These are phyloP conservation scores for Zaprionus lineosus DNA, from an alignment of 2,888 invertebrate genomes.

Conservation along the genomic window DNA sequence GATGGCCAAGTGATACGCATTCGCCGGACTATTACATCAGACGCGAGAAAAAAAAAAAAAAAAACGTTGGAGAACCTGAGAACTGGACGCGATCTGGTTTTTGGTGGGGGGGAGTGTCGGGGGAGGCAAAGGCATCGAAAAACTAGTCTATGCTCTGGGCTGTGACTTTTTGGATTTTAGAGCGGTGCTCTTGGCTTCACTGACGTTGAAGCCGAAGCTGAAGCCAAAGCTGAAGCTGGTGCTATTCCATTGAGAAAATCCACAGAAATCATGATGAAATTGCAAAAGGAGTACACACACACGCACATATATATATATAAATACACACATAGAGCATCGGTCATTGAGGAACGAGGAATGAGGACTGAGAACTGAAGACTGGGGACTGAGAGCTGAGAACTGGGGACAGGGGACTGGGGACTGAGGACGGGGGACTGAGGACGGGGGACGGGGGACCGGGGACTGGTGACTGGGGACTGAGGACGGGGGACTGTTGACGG, in stretches of 20 bases:
- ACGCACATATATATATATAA: neutral
- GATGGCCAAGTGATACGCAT: conserved; percentile 42
- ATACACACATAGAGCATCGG: neutral
- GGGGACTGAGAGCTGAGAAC: too few relatives aligned
- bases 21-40: conserved; percentile 65
- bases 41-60: conserved; percentile 19
- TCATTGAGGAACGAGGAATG: too few relatives aligned
- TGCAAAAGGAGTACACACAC: conserved; percentile 30
- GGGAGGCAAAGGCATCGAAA: conserved; percentile 67
- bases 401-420: too few relatives aligned
- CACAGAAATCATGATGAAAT: conserved; percentile 61
- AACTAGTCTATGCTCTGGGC: conserved; percentile 59
- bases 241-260: conserved; percentile 71
- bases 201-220: conserved; percentile 20
- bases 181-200: conserved; percentile 51
- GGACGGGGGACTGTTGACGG: too few relatives aligned
- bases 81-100: conserved; percentile 71
- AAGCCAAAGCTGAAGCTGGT: too few relatives aligned
- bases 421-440: too few relatives aligned
- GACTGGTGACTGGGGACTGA: too few relatives aligned
- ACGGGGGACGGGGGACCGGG: too few relatives aligned
- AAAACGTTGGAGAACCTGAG: conserved; percentile 58
- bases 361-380: too few relatives aligned
- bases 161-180: too few relatives aligned
- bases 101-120: conserved; percentile 24